Percentiles rank a stretch among this genome's conserved stretches.
phyloP scores from a whole-genome alignment of 1,140 invertebrate genomes.

The Pomacea maculata region DNA sequence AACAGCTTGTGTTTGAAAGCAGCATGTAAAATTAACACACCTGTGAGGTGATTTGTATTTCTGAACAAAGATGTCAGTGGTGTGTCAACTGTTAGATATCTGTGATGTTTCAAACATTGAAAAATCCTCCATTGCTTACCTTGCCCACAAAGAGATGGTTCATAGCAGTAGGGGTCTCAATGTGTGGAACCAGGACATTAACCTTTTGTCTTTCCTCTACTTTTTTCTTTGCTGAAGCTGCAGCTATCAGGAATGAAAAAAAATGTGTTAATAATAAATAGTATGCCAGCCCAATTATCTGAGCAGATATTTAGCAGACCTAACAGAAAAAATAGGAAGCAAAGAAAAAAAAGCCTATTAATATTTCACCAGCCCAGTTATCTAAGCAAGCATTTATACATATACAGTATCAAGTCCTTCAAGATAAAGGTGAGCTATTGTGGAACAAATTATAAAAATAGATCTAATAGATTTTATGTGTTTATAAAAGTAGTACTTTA shows the following conservation, averaged over 20 bases:
- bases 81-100: background rate
- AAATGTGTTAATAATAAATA: slow-evolving; percentile 10
- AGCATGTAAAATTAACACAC: background rate
- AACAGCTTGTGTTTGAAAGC: background rate
- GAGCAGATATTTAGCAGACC: too few relatives aligned
- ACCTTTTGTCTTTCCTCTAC: slow-evolving; percentile 14
- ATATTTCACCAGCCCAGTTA: too few relatives aligned
- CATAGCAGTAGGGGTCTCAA: slow-evolving; percentile 52
- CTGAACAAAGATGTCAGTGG: background rate
- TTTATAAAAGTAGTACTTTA: background rate
- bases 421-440: too few relatives aligned
- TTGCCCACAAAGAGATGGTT: slow-evolving; percentile 62
- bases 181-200: slow-evolving; percentile 47
- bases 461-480: background rate
- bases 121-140: background rate
- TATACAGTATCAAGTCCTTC: too few relatives aligned
- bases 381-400: too few relatives aligned
- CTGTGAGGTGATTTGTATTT: background rate
- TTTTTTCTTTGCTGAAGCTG: slow-evolving; percentile 45
- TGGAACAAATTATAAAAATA: background rate
- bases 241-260: slow-evolving; percentile 33
- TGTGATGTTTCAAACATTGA: background rate
- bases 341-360: background rate
- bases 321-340: slow-evolving; percentile 6
- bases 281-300: too few relatives aligned